These are phyloP conservation scores for Philaethria dido DNA, from an alignment of 2,888 invertebrate genomes.

Conservation along the genomic window DNA sequence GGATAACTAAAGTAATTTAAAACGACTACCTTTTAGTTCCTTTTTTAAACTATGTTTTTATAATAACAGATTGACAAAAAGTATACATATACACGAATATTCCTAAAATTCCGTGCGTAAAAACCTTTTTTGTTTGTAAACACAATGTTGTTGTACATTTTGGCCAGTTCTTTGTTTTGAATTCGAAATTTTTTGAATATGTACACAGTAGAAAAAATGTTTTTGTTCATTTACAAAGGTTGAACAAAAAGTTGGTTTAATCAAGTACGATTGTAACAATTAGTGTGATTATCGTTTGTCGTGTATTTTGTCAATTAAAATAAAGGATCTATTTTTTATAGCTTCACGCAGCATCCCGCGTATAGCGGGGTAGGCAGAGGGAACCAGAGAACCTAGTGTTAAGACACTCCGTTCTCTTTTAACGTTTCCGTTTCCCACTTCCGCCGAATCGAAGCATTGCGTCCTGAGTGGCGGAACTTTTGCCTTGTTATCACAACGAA, in stretches of 20 bases:
- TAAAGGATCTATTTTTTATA: too few relatives aligned
- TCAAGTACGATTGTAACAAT: not conserved
- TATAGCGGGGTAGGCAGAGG: too few relatives aligned
- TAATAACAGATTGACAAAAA: not conserved
- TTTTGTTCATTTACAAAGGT: not conserved
- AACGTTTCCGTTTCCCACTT: too few relatives aligned
- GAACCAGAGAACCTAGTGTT: too few relatives aligned
- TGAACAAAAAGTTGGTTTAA: not conserved
- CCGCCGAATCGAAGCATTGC: too few relatives aligned
- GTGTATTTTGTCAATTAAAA: not conserved
- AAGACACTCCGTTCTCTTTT: too few relatives aligned
- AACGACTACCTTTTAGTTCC: too few relatives aligned
- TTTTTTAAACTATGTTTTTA: not conserved
- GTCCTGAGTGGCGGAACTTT: too few relatives aligned
- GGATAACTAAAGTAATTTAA: too few relatives aligned
- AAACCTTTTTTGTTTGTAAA: not conserved
- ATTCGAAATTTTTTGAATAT: constrained; percentile 3
- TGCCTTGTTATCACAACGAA: too few relatives aligned
- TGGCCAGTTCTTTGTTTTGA: constrained; percentile 3
- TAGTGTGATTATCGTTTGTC: not conserved
- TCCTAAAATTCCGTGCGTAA: not conserved
- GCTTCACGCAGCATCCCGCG: too few relatives aligned
- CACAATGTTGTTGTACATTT: constrained; percentile 5
- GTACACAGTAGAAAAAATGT: constrained; percentile 1
- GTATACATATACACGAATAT: not conserved